Conservation (phyloP, 2,888 invertebrate species). For the Masnerella sp. region DNA sequence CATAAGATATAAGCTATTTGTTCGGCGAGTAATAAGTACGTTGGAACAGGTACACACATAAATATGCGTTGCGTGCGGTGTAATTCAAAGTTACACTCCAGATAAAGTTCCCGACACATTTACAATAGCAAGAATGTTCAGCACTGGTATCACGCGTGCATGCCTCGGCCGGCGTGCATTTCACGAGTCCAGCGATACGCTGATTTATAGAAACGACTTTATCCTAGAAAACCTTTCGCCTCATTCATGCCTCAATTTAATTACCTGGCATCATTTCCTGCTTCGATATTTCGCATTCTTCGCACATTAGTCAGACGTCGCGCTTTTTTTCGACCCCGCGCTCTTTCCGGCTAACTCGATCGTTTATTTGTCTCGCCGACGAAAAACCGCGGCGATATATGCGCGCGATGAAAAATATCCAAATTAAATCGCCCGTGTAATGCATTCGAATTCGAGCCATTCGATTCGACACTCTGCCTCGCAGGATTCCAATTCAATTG, state of each 20-base stretch:
- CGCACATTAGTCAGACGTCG: slow-evolving; percentile 25
- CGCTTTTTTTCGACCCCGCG: slow-evolving; percentile 5
- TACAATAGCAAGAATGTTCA: slow-evolving; percentile 57
- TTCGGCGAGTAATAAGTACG: slow-evolving; percentile 38
- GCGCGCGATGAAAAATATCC: slow-evolving; percentile 25
- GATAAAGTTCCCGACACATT: slow-evolving; percentile 56
- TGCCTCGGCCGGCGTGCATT: slow-evolving; percentile 36
- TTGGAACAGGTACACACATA: slow-evolving; percentile 47
- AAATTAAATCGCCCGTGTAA: slow-evolving; percentile 50
- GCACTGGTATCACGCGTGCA: slow-evolving; percentile 47
- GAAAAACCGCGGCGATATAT: slow-evolving; percentile 25
- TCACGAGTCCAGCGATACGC: slow-evolving; percentile 43
- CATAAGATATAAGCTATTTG: slow-evolving; percentile 42
- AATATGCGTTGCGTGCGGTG: slow-evolving; percentile 48
- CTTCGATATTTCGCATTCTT: slow-evolving; percentile 53
- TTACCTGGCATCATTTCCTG: slow-evolving; percentile 51
- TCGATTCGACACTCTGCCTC: slow-evolving; percentile 30
- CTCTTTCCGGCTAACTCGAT: slow-evolving; percentile 25
- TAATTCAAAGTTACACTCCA: slow-evolving; percentile 54
- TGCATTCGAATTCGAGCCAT: slow-evolving; percentile 33
- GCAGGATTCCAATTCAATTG: slow-evolving; percentile 28
- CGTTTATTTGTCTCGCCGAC: slow-evolving; percentile 31
- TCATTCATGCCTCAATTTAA: slow-evolving; percentile 55
- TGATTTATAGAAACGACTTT: slow-evolving; percentile 57
- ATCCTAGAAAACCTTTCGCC: slow-evolving; percentile 46